These are phyloP conservation scores for Sialis lutaria DNA, from an alignment of 2,888 invertebrate species.

Conservation along the genomic window DNA sequence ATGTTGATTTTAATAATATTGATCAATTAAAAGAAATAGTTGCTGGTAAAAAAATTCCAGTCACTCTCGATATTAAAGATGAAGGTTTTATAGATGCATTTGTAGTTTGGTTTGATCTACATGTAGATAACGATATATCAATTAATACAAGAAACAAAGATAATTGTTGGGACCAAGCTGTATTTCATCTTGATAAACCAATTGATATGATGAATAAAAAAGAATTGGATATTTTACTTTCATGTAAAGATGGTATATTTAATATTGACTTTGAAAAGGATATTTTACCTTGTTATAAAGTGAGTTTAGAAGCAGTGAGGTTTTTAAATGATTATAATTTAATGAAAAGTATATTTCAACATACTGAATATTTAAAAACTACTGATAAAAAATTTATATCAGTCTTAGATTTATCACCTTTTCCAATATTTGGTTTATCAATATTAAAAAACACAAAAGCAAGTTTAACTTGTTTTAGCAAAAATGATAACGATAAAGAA, in stretches of 20 bases:
- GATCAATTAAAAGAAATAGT: constrained; percentile 26
- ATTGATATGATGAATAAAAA: constrained; percentile 18
- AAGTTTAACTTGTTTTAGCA: constrained; percentile 28
- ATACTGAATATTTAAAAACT: constrained; percentile 23
- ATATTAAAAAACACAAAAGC: constrained; percentile 32
- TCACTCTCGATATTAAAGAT: constrained; percentile 23
- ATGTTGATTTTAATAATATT: constrained; percentile 43
- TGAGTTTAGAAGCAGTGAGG: constrained; percentile 20
- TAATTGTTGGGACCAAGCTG: constrained; percentile 64
- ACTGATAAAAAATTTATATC: constrained; percentile 13
- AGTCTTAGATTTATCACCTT: constrained; percentile 40
- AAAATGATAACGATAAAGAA: constrained; percentile 21
- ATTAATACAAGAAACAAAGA: constrained; percentile 31
- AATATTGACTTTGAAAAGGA: constrained; percentile 17
- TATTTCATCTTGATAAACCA: constrained; percentile 40
- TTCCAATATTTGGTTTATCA: constrained; percentile 42
- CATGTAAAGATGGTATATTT: constrained; percentile 26
- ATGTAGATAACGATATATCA: constrained; percentile 40
- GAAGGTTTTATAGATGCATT: constrained; percentile 43
- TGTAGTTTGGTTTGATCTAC: constrained; percentile 56
- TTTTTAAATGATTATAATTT: constrained; percentile 34
- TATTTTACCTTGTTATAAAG: constrained; percentile 19
- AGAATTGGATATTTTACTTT: constrained; percentile 21
- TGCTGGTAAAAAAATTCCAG: constrained; percentile 10
- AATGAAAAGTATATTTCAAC: constrained; percentile 23